Evolutionary conservation across 1,140 invertebrate genomes (phyloP).

Genomic region (Drosophila nannoptera): DNA sequence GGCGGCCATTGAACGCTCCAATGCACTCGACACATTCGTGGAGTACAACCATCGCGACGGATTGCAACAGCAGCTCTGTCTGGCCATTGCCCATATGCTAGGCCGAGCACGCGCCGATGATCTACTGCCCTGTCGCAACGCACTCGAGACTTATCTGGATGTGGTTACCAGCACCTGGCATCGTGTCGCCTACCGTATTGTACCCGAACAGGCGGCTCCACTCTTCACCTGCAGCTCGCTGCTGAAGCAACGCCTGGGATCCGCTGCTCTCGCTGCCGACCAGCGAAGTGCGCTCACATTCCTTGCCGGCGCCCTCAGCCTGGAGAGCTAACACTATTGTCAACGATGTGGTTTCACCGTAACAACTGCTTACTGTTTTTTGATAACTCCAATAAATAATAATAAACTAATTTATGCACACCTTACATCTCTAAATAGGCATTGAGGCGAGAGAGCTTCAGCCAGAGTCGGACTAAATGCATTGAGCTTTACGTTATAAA

Average conservation of each 20-base stretch:
- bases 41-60: conserved; percentile 90
- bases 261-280: neutral
- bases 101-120: conserved; percentile 48
- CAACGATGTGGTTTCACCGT: neutral
- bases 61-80: conserved; percentile 82
- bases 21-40: conserved; percentile 87
- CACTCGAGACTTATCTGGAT: conserved; percentile 49
- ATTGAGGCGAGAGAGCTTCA: too few species aligned
- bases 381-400: too few species aligned
- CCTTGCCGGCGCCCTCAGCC: conserved; percentile 37
- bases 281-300: conserved; percentile 49
- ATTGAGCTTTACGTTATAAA: too few species aligned
- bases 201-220: conserved; percentile 70
- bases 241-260: conserved; percentile 50
- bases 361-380: too few species aligned
- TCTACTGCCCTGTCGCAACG: conserved; percentile 23
- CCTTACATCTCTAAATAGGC: too few species aligned
- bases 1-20: conserved; percentile 85
- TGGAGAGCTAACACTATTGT: conserved; percentile 34
- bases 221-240: conserved; percentile 59
- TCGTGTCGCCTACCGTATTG: conserved; percentile 67
- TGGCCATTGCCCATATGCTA: conserved; percentile 66
- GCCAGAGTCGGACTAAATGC: too few species aligned
- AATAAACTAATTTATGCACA: too few species aligned
- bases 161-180: conserved; percentile 62